These are phyloP conservation scores for Drosophila gunungcola DNA, from an alignment of 1,140 invertebrate species.

Conservation along the genomic window DNA sequence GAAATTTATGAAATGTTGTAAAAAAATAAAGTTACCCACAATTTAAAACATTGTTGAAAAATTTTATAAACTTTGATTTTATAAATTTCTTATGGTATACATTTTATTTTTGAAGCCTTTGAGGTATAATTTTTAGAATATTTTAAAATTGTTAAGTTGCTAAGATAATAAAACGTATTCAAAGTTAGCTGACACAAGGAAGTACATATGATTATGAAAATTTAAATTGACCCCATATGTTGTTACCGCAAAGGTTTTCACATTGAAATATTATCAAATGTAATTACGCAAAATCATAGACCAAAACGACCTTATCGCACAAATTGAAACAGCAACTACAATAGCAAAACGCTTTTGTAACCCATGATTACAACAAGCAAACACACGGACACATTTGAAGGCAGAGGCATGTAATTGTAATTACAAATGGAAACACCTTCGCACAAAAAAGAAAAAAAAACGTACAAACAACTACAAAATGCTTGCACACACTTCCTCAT, in stretches of 20 bases:
- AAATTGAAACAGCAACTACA: conserved; percentile 62
- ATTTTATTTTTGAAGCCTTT: no score
- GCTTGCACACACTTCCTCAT: conserved; percentile 66
- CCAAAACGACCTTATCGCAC: conserved; percentile 79
- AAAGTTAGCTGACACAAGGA: neutral
- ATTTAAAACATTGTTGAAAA: no score
- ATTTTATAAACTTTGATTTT: no score
- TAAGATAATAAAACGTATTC: neutral
- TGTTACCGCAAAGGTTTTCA: conserved; percentile 28
- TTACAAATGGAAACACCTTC: conserved; percentile 73
- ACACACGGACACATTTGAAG: conserved; percentile 10
- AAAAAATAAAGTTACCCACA: no score
- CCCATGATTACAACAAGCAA: conserved; percentile 67
- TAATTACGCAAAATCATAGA: conserved; percentile 78
- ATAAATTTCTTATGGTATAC: no score
- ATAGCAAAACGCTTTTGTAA: conserved; percentile 76
- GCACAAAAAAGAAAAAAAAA: conserved; percentile 56
- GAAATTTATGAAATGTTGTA: no score
- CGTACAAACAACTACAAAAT: conserved; percentile 29
- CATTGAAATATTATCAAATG: conserved; percentile 80
- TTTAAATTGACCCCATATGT: conserved; percentile 14
- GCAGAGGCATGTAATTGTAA: conserved; percentile 42
- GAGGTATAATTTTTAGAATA: no score
- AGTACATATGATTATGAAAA: conserved; percentile 1
- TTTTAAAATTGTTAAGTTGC: no score